Base-by-base conservation (phyloP, 30 jellyfish, hydroid and myxozoan species). In the Calvadosia cruxmelitensis region DNA sequence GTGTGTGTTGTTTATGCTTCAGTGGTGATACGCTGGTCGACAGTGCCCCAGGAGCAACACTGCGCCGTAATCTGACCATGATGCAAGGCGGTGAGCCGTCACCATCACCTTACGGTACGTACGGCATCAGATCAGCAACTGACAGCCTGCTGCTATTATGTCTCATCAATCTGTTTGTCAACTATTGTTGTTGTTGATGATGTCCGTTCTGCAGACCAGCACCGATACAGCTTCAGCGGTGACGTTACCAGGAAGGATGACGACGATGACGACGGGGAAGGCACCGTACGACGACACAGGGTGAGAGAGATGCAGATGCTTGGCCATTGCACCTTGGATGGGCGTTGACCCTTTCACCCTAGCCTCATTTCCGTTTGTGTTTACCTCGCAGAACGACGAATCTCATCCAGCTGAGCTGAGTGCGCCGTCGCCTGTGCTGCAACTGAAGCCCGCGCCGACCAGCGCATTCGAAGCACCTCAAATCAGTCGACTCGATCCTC, bases 31-130 rank as follows among this genome's bases (percentile, higher is more conserved):
- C 98, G 3, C 78, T 90, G 33, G 77, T 82, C 33, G 97, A 81
- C 29, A 92, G 88, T 28, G 93, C 94, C 7, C 98, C 98, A 33
- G 94, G 98, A 27, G 98, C 98, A 66, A 90, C 98, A 0, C 78
- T 90, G 69, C 75, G 98, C 32, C 73, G 98, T 30, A 90, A 90
- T 66, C 71, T 90, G 23, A 90, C 98, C 24, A 90, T 90, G 95
- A 90, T 90, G 98, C 98, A 90, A 74, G 98, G 98, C 13, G 98
- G 95, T 1, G 98, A 90, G 62, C 98, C 92, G n/a, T 78, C 92
- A 1, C 92, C 92, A 24, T 42, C 57, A 10, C 57, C 57, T 10
- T 42, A 42, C 20, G 57, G 57, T 42, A 5, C 15, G n/a, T n/a
- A n/a, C n/a, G n/a, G n/a, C n/a, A n/a, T n/a, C n/a, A n/a, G n/a